Evolutionary conservation across 2,888 invertebrate species (phyloP), one percentile per base, ranked within the genome.

Genomic region (Drosophila melanosoma): DNA sequence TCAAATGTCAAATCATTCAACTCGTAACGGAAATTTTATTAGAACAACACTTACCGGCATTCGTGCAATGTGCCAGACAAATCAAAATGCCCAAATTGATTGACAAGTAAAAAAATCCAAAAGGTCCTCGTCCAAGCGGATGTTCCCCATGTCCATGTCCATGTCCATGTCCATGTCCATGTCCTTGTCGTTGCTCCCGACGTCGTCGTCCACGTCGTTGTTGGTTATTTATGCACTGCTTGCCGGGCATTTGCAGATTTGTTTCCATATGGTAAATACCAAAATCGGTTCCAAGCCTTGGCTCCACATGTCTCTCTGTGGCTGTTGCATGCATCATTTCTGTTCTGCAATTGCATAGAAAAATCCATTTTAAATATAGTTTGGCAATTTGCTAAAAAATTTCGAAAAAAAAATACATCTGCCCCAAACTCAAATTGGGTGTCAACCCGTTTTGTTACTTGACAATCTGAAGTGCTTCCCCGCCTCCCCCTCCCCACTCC

Each of bases 1-100:
- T 74, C 62, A 65, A 64, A 68, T 78, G 85, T 79, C 86, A 83
- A 76, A 82, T 84, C 82, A 84, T 87, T 88, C 72, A 79, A 70
- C 64, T 80, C 80, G 80, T 84, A 82, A 71, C 78, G 68, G 53
- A 79, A 76, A 84, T 83, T 81, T 87, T 87, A 87, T 89, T 84
- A 81, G 75, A 59, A 65, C 42, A 81, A 74, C 84, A 89, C 91
- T 90, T 83, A 90, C 91, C 91, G 79, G 91, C 87, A 80, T 77
- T 85, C 79, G 90, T 88, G 66, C 77, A 76, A 62, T 82, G 82
- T 54, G 87, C 82, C 76, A 91, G 74, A 73, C 86, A 90, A 78
- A 90, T 76, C 79, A 90, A 67, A 80, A 90, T 76, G 69, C 82
- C 82, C 78, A 84, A 72, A 77, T 81, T 82, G 80, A 79, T 81